Evolutionary conservation across 2,888 invertebrate genomes (phyloP).

Genomic region (Scotopteryx bipunctaria): DNA sequence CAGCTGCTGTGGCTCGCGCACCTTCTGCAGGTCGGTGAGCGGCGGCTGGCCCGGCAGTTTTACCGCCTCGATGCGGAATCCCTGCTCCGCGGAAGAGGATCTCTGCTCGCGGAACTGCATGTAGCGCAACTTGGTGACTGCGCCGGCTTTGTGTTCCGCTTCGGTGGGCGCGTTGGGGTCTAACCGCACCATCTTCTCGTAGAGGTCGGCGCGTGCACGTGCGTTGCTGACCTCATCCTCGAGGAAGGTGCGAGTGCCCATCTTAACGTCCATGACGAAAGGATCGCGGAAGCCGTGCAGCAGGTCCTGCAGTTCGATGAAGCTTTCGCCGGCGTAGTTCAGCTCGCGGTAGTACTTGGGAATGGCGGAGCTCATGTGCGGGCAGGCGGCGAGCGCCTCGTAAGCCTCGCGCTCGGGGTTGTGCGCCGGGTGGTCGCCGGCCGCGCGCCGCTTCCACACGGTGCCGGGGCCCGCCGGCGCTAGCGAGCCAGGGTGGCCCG

Average conservation of each 20-base stretch:
- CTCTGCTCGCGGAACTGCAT: conserved; percentile 98
- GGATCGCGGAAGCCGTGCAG: conserved; percentile 95
- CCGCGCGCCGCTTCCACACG: conserved; percentile 94
- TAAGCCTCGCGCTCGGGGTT: conserved; percentile 91
- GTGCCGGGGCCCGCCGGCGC: conserved; percentile 96
- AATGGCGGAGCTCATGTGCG: conserved; percentile 87
- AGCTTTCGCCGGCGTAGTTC: conserved; percentile 90
- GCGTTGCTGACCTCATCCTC: conserved; percentile 97
- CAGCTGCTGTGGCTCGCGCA: conserved; percentile 90
- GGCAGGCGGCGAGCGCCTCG: conserved; percentile 90
- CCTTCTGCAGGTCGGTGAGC: conserved; percentile 93
- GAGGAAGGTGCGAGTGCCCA: conserved; percentile 97
- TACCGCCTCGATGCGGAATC: conserved; percentile 98
- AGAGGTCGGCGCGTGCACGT: conserved; percentile 92
- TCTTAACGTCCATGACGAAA: conserved; percentile 98
- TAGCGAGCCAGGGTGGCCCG: conserved; percentile 96
- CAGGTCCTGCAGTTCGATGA: conserved; percentile 97
- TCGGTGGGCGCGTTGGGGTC: conserved; percentile 93
- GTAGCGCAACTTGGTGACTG: conserved; percentile 97
- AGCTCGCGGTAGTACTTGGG: conserved; percentile 94
- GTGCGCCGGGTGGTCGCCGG: conserved; percentile 86
- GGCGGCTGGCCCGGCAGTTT: conserved; percentile 92
- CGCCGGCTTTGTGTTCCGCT: conserved; percentile 90
- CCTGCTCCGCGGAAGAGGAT: conserved; percentile 95
- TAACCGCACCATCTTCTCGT: conserved; percentile 97